A percentile compares a stretch with the other conserved stretches of the same genome.
phyloP scores from a whole-genome alignment of 2,797 vertebrate species.

The Nothura maculosa region DNA sequence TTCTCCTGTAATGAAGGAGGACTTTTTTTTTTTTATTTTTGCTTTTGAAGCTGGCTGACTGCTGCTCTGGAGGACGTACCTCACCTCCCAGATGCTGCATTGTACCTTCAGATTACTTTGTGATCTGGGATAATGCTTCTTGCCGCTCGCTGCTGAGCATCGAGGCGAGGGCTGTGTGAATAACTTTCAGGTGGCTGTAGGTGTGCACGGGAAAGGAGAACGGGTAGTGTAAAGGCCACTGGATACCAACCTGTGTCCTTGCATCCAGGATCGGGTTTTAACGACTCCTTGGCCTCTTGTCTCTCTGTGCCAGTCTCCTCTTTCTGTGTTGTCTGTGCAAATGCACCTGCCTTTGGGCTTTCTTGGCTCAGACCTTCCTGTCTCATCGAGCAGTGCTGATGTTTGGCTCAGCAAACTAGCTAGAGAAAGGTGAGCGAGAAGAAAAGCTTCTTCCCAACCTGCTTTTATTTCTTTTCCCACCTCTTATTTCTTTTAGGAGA shows the following conservation, averaged over 20 bases:
- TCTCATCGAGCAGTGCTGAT: neutral
- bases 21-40: neutral
- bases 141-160: neutral
- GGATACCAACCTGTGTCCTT: neutral
- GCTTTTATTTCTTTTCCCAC: neutral
- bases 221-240: accelerated
- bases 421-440: neutral
- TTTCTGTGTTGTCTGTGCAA: neutral
- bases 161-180: neutral
- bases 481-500: neutral
- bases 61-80: neutral
- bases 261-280: neutral
- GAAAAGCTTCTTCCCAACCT: neutral
- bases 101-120: slow-evolving; percentile 19
- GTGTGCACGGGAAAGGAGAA: neutral
- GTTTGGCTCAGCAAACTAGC: neutral
- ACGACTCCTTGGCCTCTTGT: neutral
- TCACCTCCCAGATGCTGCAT: neutral
- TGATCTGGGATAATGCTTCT: neutral
- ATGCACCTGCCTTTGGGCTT: neutral
- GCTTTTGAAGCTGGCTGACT: slow-evolving; percentile 54
- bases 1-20: slow-evolving; percentile 52
- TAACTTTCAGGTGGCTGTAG: neutral
- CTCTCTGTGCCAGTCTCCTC: neutral
- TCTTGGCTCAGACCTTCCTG: neutral